Evolutionary conservation across 2,888 invertebrate species (phyloP).

Genomic region (Argyresthia albistria): DNA sequence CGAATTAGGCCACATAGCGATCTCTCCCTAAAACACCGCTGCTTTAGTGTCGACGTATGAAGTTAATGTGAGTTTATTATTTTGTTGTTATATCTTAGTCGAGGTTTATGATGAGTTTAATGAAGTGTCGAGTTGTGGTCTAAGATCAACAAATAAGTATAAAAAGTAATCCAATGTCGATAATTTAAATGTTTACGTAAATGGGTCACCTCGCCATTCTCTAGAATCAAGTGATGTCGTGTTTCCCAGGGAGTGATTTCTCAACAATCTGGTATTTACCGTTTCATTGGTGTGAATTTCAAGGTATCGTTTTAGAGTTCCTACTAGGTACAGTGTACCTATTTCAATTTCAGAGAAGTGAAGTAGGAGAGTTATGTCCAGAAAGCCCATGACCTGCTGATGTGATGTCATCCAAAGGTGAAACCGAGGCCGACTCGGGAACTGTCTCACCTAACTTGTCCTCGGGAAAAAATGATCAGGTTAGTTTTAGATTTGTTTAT

Average conservation of each 20-base stretch:
- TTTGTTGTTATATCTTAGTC: slow-evolving; percentile 12
- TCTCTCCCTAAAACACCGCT: slow-evolving; percentile 75
- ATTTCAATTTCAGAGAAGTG: slow-evolving; percentile 31
- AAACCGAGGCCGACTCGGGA: slow-evolving; percentile 72
- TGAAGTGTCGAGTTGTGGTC: slow-evolving; percentile 20
- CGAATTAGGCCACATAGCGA: slow-evolving; percentile 75
- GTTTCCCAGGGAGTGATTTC: too few species aligned
- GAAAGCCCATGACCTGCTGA: slow-evolving; percentile 55
- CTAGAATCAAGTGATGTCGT: background rate
- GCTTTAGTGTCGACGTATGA: slow-evolving; percentile 72
- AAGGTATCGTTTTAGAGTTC: too few species aligned
- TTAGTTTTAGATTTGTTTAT: slow-evolving; percentile 24
- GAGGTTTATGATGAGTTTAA: background rate
- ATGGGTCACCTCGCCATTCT: slow-evolving; percentile 72
- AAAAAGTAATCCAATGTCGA: slow-evolving; percentile 53
- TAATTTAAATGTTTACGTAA: slow-evolving; percentile 69
- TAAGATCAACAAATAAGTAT: slow-evolving; percentile 35
- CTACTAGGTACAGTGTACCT: background rate
- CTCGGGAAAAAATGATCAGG: slow-evolving; percentile 64
- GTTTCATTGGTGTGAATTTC: too few species aligned
- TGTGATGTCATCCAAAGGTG: slow-evolving; percentile 73
- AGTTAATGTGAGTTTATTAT: slow-evolving; percentile 55
- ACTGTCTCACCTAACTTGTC: slow-evolving; percentile 62
- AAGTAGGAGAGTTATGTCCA: slow-evolving; percentile 68
- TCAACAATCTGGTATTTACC: too few species aligned